These are phyloP conservation scores for Entomobrya multifasciata DNA, from an alignment of 2,888 invertebrate species.

Conservation along the genomic window DNA sequence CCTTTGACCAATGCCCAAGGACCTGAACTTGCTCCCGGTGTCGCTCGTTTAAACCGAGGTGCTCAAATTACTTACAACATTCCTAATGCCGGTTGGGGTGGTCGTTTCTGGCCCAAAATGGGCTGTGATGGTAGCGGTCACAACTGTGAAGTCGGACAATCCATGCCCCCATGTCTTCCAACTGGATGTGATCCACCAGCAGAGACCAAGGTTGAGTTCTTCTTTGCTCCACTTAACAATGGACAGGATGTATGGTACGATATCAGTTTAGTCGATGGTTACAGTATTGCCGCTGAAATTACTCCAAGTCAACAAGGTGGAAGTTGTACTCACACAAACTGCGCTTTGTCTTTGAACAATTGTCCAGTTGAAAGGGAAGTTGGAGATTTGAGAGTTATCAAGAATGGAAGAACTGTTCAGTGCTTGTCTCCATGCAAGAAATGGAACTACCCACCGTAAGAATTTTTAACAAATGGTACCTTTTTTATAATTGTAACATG, in stretches of 20 bases:
- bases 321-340: slow-evolving; percentile 71
- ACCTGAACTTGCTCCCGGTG: slow-evolving; percentile 62
- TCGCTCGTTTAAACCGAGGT: slow-evolving; percentile 49
- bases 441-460: slow-evolving; percentile 75
- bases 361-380: slow-evolving; percentile 74
- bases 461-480: neutral
- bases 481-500: neutral
- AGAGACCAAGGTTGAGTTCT: slow-evolving; percentile 78
- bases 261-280: slow-evolving; percentile 83
- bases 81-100: slow-evolving; percentile 73
- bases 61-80: slow-evolving; percentile 68
- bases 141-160: slow-evolving; percentile 73
- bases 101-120: slow-evolving; percentile 75
- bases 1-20: slow-evolving; percentile 73
- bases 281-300: slow-evolving; percentile 81
- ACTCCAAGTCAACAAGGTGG: slow-evolving; percentile 71
- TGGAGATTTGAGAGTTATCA: slow-evolving; percentile 73
- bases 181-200: slow-evolving; percentile 76
- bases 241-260: slow-evolving; percentile 82
- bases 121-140: slow-evolving; percentile 70
- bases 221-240: slow-evolving; percentile 80
- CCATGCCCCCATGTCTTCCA: slow-evolving; percentile 68
- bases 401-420: slow-evolving; percentile 65
- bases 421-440: slow-evolving; percentile 78
- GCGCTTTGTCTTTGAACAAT: slow-evolving; percentile 57